Conservation (phyloP, 1,140 invertebrate genomes). For the Drepana arcuata region DNA sequence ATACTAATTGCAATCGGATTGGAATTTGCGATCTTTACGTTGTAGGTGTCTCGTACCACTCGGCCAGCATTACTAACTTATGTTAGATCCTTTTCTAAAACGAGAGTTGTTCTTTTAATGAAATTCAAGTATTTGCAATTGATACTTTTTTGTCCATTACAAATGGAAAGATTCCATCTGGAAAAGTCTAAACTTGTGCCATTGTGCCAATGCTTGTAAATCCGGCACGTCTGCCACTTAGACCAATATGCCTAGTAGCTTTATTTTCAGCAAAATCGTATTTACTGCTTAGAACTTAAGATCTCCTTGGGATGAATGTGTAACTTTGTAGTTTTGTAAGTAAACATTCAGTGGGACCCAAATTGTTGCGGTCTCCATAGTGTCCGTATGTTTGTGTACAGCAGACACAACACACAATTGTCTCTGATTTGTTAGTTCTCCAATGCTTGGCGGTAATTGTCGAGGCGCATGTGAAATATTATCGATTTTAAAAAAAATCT, state of each 20-base stretch:
- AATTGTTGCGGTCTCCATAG: slow-evolving; percentile 27
- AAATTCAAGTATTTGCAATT: no score
- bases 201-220: slow-evolving; percentile 20
- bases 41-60: no score
- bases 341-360: slow-evolving; percentile 31
- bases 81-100: no score
- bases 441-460: neutral
- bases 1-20: no score
- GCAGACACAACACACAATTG: slow-evolving; percentile 24
- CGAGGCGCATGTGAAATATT: no score
- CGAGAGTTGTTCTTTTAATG: no score
- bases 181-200: slow-evolving; percentile 8
- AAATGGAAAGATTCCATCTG: slow-evolving; percentile 21
- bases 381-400: slow-evolving; percentile 20
- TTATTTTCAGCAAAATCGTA: slow-evolving; percentile 6
- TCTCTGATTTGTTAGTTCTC: slow-evolving; percentile 27
- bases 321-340: slow-evolving; percentile 26
- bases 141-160: no score
- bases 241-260: neutral
- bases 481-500: no score
- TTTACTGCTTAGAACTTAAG: slow-evolving; percentile 4
- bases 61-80: no score
- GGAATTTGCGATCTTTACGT: no score
- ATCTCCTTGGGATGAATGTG: slow-evolving; percentile 1
- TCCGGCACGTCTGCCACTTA: slow-evolving; percentile 15